Percentiles rank a stretch among this genome's conserved stretches.
Conservation (phyloP, 2,113 vertebrate species). For the Oreotrochilus melanogaster region DNA sequence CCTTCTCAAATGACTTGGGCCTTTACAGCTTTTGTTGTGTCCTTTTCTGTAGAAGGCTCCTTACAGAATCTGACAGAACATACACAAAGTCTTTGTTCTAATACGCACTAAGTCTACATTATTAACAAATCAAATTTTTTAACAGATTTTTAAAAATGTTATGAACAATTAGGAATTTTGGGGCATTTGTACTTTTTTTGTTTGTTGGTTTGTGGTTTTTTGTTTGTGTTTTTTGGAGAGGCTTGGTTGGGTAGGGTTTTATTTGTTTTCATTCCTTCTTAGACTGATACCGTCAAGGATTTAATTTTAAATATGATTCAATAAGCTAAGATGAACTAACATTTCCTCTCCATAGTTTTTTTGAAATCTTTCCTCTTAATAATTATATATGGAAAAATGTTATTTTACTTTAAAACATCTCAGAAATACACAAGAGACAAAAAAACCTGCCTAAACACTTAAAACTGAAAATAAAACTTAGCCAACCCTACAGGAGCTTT, state of each 20-base stretch:
- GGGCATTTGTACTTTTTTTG: too few relatives aligned
- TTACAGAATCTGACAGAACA: background rate
- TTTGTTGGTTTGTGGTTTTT: background rate
- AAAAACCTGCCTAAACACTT: too few relatives aligned
- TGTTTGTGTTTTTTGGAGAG: too few relatives aligned
- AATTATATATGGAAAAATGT: background rate
- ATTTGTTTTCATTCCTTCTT: background rate
- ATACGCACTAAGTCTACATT: background rate
- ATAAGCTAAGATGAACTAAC: background rate
- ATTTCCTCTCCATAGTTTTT: too few relatives aligned
- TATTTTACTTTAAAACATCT: background rate
- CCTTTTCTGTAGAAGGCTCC: background rate
- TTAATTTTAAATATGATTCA: background rate
- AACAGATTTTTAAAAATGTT: background rate
- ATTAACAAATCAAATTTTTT: background rate
- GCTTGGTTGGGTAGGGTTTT: background rate
- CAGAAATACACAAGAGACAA: background rate
- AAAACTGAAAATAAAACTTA: background rate
- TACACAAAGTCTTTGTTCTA: background rate
- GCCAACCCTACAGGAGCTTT: background rate
- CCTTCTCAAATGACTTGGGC: background rate
- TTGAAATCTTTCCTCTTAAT: too few relatives aligned
- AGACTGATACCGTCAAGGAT: background rate
- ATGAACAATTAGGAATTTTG: background rate
- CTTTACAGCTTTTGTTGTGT: background rate